Percentiles rank a stretch among this genome's conserved stretches.
Conservation (phyloP, 2,888 invertebrate genomes). For the Cataglyphis altisquamis region DNA sequence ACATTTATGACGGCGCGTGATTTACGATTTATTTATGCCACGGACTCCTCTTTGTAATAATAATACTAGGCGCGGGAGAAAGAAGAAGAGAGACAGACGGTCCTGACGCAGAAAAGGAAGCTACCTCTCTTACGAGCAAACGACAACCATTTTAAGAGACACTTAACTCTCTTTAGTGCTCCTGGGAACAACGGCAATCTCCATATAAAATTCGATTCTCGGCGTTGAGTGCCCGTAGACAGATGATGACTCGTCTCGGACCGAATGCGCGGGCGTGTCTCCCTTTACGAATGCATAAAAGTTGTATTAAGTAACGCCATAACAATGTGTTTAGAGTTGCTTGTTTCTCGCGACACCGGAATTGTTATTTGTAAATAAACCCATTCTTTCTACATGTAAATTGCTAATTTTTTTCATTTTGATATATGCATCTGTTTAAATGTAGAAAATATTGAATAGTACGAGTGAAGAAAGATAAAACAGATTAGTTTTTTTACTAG, state of each 20-base stretch:
- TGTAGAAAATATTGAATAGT: background rate
- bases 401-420: background rate
- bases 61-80: constrained; percentile 71
- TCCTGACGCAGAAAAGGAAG: constrained; percentile 58
- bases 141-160: constrained; percentile 82
- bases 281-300: constrained; percentile 68
- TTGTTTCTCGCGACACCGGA: constrained; percentile 32
- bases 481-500: background rate
- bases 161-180: constrained; percentile 81
- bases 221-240: constrained; percentile 59
- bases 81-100: constrained; percentile 28
- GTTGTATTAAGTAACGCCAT: constrained; percentile 69
- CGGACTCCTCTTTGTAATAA: constrained; percentile 83
- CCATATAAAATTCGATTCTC: constrained; percentile 80
- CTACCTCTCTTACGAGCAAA: constrained; percentile 84
- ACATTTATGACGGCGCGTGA: constrained; percentile 83
- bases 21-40: constrained; percentile 85
- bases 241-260: constrained; percentile 42
- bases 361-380: background rate
- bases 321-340: constrained; percentile 73
- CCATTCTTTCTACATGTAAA: background rate
- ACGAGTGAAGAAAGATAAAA: background rate
- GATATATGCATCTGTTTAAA: background rate
- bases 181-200: constrained; percentile 80
- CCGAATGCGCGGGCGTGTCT: constrained; percentile 72